Base-by-base conservation (phyloP, 2,113 vertebrate species). In the Planiliza haematocheilus region DNA sequence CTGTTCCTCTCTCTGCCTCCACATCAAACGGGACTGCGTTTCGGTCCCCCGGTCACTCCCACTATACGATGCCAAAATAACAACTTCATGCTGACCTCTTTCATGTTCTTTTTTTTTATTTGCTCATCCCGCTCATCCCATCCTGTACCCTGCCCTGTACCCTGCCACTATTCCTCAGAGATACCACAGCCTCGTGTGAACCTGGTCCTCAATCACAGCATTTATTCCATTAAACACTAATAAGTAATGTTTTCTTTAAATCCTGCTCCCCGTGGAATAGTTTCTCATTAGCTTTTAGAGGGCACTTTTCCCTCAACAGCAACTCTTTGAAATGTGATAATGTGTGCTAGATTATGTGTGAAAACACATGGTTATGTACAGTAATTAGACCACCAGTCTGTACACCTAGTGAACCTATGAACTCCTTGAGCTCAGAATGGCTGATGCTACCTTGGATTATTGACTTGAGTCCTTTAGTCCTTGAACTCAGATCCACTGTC, bases 121-220 rank as follows among this genome's bases (percentile, higher is more conserved):
- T 51, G 20, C 65, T 71, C 41, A 58, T 6, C 1, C 36, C 20
- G 45, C 41, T 16, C 12, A 8, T 10, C 18, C 48, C 9, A 0
- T 2, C 48, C 11, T 1, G 8, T 56, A n/a, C 37, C 11, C 7
- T 8, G 12, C 24, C 10, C 18, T 34, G 43, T 59, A 59, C 18
- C 36, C 30, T 34, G 12, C 34, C 12, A 4, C 59, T 24, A 34
- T 42, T 76, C 67, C 52, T 51, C 36, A 0, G 59, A 71, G 82
- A 63, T 56, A 30, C 48, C 7, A 6, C 55, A 52, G 14, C 65
- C 77, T 78, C 21, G 1, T 45, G 37, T 72, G 84, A 84, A 74
- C 76, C 69, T 1, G 7, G 20, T 36, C 9, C 37, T 37, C 3
- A 7, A 52, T 73, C 57, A 38, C 60, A 52, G 73, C 11, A 41